Base-by-base conservation (phyloP, 2,113 vertebrate species). In the Vidua macroura region DNA sequence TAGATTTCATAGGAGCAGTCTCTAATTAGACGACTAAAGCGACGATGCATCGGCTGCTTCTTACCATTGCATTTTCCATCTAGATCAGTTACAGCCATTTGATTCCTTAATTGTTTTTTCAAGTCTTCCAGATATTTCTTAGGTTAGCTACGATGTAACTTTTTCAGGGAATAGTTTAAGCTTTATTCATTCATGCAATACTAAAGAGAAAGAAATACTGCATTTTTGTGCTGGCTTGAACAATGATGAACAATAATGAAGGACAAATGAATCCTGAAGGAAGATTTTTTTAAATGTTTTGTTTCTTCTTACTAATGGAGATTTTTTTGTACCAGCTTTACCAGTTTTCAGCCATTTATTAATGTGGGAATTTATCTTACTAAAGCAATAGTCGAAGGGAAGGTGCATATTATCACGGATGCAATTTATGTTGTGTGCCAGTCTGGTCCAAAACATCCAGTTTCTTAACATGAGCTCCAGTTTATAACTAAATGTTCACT, bases 311-410 rank as follows among this genome's bases (percentile, higher is more conserved):
- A 99, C 98, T 98, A 98, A 99, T 93, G 95, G 97, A 98, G 97
- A 98, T 98, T 99, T 98, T 98, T 99, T 99, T 99, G 98, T 99
- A 99, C 98, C 98, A 99, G 98, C 98, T 98, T 99, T 98, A 98
- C 98, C 98, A 99, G 98, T 98, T 99, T 98, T 99, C 98, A 98
- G 98, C 98, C 98, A 98, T 98, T 98, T 99, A 98, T 98, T 98
- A 98, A 98, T 98, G 98, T 98, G 98, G 98, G 98, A 98, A 98
- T 98, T 98, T 98, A 98, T 98, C 98, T 98, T 99, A 98, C 98
- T 98, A 98, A 98, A 99, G 98, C 98, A 99, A 99, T 99, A 99
- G 98, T 98, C 90, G 97, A 98, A 98, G 98, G 98, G 98, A 98
- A 98, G 98, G 98, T 99, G 98, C 98, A 98, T 98, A 98, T 98